Conservation (phyloP, 2,888 invertebrate genomes). For the Watsonalla cultraria region DNA sequence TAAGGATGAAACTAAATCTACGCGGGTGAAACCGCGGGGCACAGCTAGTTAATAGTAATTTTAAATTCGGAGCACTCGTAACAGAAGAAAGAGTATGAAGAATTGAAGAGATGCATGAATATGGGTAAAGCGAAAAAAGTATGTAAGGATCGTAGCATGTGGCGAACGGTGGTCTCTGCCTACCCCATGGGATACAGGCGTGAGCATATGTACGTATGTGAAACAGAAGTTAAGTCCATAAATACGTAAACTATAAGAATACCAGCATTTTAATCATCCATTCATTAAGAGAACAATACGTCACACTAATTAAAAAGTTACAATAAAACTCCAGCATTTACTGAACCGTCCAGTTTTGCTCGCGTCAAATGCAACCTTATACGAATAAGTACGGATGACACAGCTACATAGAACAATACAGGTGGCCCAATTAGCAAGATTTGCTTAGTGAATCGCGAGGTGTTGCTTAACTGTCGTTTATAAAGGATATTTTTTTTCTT, state of each 20-base stretch:
- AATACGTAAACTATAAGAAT: background rate
- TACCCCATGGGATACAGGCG: too few relatives aligned
- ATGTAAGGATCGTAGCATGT: too few relatives aligned
- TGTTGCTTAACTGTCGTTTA: conserved; percentile 16
- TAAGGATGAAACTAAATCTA: too few relatives aligned
- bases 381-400: background rate
- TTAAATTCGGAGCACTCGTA: too few relatives aligned
- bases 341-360: background rate
- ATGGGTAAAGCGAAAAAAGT: too few relatives aligned
- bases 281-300: conserved; percentile 29
- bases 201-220: too few relatives aligned
- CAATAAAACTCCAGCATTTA: conserved; percentile 19
- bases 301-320: conserved; percentile 41
- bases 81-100: too few relatives aligned
- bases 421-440: conserved; percentile 32
- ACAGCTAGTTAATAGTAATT: too few relatives aligned
- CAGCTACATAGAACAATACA: conserved; percentile 13
- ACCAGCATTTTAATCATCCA: conserved; percentile 17
- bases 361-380: conserved; percentile 9
- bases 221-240: too few relatives aligned
- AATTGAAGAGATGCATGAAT: too few relatives aligned
- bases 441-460: conserved; percentile 12
- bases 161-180: too few relatives aligned
- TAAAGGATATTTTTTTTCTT: background rate
- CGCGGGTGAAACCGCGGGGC: too few relatives aligned